Base-by-base conservation (phyloP, 2,113 vertebrate species). In the Stegastes partitus region DNA sequence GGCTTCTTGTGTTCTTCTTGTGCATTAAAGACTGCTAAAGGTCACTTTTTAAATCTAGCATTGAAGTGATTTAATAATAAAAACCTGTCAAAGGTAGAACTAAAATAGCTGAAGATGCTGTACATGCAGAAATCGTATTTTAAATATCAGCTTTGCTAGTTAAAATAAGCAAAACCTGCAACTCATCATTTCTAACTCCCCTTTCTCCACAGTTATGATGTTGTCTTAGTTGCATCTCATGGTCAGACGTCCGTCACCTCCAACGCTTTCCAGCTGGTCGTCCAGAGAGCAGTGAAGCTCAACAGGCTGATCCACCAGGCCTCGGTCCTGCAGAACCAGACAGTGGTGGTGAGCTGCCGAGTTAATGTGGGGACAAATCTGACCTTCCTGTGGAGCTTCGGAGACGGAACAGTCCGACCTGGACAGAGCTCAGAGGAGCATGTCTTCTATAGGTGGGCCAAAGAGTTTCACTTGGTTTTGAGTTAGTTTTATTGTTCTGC, bases 331-430 rank as follows among this genome's bases (percentile, higher is more conserved):
- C 80, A 87, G 64, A 94, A 96, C 45, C 68, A 91, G 26, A 87
- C 75, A 0, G 89, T 93, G 44, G 47, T 42, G n/a, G 82, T 97
- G 26, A 91, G 89, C 50, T 96, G 94, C 69, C 87, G 94, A 49
- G 91, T 95, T 70, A 95, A 85, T 14, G 82, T 82, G 2, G 96
- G 95, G 49, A 95, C 94, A 0, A 78, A 95, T 5, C 64, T 95
- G 18, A 74, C 73, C 14, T 96, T 94, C 71, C 51, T 83, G 4
- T 97, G 96, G 96, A 88, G 77, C 74, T 97, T 96, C 63, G 96
- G 96, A 65, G 96, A 97, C 0, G 95, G 94, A 12, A 73, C 89
- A 0, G 18, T 54, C 5, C 79, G 64, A 64, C 15, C 10, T 1
- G 95, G 96, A 45, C 74, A 56, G 21, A 87, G 86, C 75, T 86